phyloP scores from a whole-genome alignment of 2,113 vertebrate genomes.

The Takifugu flavidus region DNA sequence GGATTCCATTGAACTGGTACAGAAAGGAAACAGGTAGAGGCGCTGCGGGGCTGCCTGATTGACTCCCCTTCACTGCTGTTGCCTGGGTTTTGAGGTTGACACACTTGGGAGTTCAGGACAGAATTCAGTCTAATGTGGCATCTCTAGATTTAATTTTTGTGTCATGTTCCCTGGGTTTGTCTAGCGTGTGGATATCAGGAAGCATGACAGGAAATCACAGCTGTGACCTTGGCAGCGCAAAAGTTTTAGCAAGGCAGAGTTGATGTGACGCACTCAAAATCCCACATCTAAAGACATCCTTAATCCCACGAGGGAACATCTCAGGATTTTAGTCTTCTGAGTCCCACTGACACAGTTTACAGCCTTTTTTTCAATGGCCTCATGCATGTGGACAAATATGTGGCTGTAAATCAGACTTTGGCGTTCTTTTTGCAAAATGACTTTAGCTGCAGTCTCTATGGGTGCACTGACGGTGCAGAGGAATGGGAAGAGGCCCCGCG shows the following conservation, averaged over 20 bases:
- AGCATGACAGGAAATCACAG: slow-evolving; percentile 45
- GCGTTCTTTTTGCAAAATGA: not conserved
- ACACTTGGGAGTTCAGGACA: not conserved
- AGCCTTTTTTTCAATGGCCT: not conserved
- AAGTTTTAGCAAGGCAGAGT: slow-evolving; percentile 42
- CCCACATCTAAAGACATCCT: slow-evolving; percentile 14
- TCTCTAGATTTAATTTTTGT: slow-evolving; percentile 11
- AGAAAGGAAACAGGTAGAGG: slow-evolving; percentile 21
- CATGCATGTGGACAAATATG: not conserved
- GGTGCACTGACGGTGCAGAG: slow-evolving; percentile 15
- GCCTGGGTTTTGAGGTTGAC: not conserved
- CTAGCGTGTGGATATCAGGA: slow-evolving; percentile 16
- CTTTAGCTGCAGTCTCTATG: slow-evolving; percentile 34
- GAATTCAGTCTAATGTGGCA: slow-evolving; percentile 6
- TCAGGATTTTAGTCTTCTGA: not conserved
- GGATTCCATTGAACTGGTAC: slow-evolving; percentile 51
- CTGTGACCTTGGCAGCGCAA: slow-evolving; percentile 53
- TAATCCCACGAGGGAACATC: not conserved
- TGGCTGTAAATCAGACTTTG: not conserved
- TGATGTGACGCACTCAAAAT: slow-evolving; percentile 25
- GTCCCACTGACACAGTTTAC: not conserved
- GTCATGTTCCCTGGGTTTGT: slow-evolving; percentile 3
- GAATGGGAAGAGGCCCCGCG: slow-evolving; percentile 46
- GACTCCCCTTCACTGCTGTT: slow-evolving; percentile 17
- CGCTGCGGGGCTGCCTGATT: slow-evolving; percentile 24